Conservation (phyloP, 2,888 invertebrate species). For the Platycheirus albimanus region DNA sequence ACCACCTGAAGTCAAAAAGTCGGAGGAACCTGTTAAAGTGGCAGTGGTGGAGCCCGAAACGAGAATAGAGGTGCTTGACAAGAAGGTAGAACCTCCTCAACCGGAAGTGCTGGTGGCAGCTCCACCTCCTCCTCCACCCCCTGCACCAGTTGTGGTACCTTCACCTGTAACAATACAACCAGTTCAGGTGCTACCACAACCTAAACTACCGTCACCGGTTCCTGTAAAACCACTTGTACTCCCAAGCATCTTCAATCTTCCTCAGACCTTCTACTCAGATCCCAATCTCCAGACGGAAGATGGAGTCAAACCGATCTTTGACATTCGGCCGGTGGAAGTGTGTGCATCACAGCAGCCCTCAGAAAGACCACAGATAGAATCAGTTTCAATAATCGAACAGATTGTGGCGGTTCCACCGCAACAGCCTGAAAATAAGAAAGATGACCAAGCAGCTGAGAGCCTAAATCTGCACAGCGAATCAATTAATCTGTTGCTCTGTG, state of each 20-base stretch:
- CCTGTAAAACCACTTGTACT: constrained; percentile 63
- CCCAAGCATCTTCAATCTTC: constrained; percentile 74
- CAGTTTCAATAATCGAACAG: constrained; percentile 58
- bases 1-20: constrained; percentile 77
- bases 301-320: constrained; percentile 77
- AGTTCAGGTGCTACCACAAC: constrained; percentile 58
- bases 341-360: constrained; percentile 48
- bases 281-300: constrained; percentile 76
- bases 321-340: constrained; percentile 66
- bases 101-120: not conserved
- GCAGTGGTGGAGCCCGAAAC: constrained; percentile 41
- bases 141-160: not conserved
- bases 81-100: constrained; percentile 38
- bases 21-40: constrained; percentile 74
- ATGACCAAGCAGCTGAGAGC: constrained; percentile 77
- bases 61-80: constrained; percentile 14
- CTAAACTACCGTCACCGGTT: constrained; percentile 51
- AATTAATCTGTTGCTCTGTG: constrained; percentile 90
- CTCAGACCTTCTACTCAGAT: constrained; percentile 74
- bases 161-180: constrained; percentile 76
- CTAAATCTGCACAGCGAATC: constrained; percentile 84
- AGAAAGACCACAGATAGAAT: constrained; percentile 28
- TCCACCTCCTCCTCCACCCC: not conserved
- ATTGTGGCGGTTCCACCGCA: constrained; percentile 13
- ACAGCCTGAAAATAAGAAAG: constrained; percentile 67